A percentile compares a stretch with the other conserved stretches of the same genome.
Evolutionary conservation across 2,797 vertebrate genomes (phyloP).

Genomic region (Astyanax mexicanus): DNA sequence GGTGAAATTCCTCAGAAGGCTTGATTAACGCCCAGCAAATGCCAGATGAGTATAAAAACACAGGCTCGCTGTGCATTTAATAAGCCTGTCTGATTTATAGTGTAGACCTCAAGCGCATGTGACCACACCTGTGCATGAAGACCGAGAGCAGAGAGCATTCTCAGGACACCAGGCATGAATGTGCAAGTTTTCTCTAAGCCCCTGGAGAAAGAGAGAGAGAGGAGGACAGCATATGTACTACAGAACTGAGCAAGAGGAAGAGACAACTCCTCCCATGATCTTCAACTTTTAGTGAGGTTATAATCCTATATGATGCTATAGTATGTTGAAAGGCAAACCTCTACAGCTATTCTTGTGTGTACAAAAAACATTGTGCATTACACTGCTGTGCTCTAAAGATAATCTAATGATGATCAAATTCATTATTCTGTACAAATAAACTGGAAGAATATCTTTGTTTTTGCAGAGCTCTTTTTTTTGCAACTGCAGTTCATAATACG

Average conservation of each 20-base stretch:
- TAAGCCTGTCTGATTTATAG: constrained; percentile 66
- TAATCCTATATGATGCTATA: neutral
- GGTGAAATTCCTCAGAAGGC: constrained; percentile 53
- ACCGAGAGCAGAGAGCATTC: constrained; percentile 43
- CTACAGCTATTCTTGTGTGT: no score
- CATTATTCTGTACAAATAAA: no score
- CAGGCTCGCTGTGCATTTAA: constrained; percentile 55
- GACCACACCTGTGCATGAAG: constrained; percentile 49
- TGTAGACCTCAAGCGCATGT: constrained; percentile 42
- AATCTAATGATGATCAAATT: no score
- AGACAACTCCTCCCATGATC: constrained; percentile 2
- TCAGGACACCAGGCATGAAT: constrained; percentile 22
- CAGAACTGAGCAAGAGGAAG: neutral
- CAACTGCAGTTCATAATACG: no score
- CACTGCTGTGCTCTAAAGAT: no score
- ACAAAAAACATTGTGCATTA: no score
- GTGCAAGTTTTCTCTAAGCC: neutral
- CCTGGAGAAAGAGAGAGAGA: neutral
- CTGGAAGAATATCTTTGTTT: no score
- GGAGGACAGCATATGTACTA: neutral
- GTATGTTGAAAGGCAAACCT: no score
- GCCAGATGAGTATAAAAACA: constrained; percentile 53
- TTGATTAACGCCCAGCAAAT: constrained; percentile 52
- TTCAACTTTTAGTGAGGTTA: neutral
- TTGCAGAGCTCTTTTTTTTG: no score